Base-by-base conservation (phyloP, 53 echinoderm and acorn worm genomes). In the Holothuria scabra region DNA sequence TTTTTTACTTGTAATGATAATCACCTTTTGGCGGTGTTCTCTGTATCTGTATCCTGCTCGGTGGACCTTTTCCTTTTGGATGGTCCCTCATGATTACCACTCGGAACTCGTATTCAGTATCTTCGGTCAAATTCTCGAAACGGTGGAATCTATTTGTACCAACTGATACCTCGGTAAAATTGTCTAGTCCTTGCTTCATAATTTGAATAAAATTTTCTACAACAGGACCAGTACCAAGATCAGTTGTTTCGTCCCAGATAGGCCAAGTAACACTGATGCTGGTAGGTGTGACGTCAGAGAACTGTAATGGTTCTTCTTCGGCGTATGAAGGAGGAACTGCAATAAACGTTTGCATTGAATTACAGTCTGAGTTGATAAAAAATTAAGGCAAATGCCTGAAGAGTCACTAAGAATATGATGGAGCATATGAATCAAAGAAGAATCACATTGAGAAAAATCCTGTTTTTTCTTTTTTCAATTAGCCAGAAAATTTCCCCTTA, bases 191-290 rank as follows among this genome's bases (percentile, higher is more conserved):
- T 24, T 30, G 12, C 32, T 29, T 35, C 34, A 16, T 30, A 28
- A 67, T 67, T 32, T 29, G 25, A 18, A 67, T 67, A 20, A 20
- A 31, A 67, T 67, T 32, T 35, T 29, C 67, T 32, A 67, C 34
- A 22, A 67, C 21, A 8, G 67, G 67, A 31, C 67, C 67, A 20
- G 16, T 20, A 9, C 67, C 67, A 9, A 28, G 2, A 35, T 67
- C 67, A 29, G 34, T 20, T 13, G 32, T 11, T 33, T 67, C 30
- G 21, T 67, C 14, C 67, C 67, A 67, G 34, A 33, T 16, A 32
- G 67, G 67, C 67, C 67, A 67, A 8, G 67, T 28, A 9, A 67
- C 67, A 20, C 1, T 67, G 13, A 67, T 67, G 67, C 67, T 67
- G 18, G 14, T 28, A 32, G 67, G 35, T 31, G 67, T 67, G 30